phyloP scores from a whole-genome alignment of 1,140 invertebrate genomes.

The Drosophila virilis region DNA sequence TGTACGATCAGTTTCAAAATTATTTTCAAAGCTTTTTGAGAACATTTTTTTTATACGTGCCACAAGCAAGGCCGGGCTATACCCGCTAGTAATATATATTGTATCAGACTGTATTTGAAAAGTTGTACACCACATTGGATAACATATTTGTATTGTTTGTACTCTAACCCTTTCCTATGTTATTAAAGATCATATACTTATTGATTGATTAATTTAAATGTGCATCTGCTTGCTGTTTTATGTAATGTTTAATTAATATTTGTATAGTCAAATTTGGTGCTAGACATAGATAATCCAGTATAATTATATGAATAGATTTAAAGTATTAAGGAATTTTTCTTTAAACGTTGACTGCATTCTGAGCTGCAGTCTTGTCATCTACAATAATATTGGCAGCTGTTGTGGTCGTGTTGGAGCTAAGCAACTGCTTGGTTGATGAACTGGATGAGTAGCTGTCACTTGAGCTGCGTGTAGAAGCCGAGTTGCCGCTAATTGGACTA shows the following conservation, averaged over 20 bases:
- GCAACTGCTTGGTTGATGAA: constrained; percentile 88
- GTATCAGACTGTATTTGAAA: too few species aligned
- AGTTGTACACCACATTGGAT: too few species aligned
- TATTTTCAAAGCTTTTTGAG: too few species aligned
- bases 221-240: neutral
- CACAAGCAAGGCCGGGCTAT: too few species aligned
- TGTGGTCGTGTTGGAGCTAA: constrained; percentile 85
- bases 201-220: neutral
- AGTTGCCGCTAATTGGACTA: constrained; percentile 87
- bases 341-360: constrained; percentile 82
- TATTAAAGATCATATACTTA: too few species aligned
- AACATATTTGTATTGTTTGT: too few species aligned
- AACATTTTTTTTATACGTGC: too few species aligned
- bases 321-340: constrained; percentile 3
- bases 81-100: too few species aligned
- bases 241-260: neutral
- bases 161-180: too few species aligned
- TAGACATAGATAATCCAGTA: neutral
- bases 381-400: constrained; percentile 81
- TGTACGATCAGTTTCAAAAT: too few species aligned
- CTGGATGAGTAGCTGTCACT: constrained; percentile 90
- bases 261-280: neutral
- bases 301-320: constrained; percentile 3
- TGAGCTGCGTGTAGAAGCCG: constrained; percentile 88
- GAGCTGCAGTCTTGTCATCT: constrained; percentile 77